Base-by-base conservation (phyloP, 2,113 vertebrate species). In the Hypocryptadius cinnamomeus region DNA sequence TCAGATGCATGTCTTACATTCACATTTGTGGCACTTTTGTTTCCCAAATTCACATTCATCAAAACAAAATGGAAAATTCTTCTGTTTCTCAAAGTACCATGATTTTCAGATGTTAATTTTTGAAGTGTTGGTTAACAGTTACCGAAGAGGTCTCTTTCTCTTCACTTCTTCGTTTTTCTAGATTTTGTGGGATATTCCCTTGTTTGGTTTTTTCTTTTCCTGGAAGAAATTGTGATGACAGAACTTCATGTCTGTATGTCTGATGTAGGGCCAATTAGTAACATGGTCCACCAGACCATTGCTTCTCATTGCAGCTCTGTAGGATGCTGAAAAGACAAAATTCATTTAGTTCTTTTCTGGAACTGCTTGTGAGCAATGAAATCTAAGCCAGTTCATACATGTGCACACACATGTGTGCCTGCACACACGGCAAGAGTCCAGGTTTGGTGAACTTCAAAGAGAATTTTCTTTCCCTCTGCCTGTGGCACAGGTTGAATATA, bases 351-450 rank as follows among this genome's bases (percentile, higher is more conserved):
- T 90, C 8, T 23, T 69, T 44, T 37, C 24, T 54, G 15, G 57
- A 90, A 7, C 13, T 15, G 5, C 48, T 70, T 2, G 2, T 19
- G 33, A 70, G 78, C 11, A 15, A 4, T 30, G 47, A 53, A 45
- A 16, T 93, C 33, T 79, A 23, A 33, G 27, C 2, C 10, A 18
- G 33, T 57, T 69, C 9, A 4, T 51, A 4, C 3, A 7, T 1
- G 3, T 37, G n/a, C n/a, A 9, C 35, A 11, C 4, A 14, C 0
- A 1, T 20, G 7, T 39, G 8, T 51, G 33, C 2, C 8, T 2
- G 7, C 15, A 5, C 35, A 17, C 11, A 6, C 6, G 51, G 56
- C 24, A 27, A 24, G 27, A n/a, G 17, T 45, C 50, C 13, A 3
- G 28, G 3, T 44, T 9, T 59, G 31, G 28, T 44, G 45, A 61